Percentiles rank a stretch among this genome's conserved stretches.
These are phyloP conservation scores for Agapetus fuscipes DNA, from an alignment of 2,888 invertebrate species.

Conservation along the genomic window DNA sequence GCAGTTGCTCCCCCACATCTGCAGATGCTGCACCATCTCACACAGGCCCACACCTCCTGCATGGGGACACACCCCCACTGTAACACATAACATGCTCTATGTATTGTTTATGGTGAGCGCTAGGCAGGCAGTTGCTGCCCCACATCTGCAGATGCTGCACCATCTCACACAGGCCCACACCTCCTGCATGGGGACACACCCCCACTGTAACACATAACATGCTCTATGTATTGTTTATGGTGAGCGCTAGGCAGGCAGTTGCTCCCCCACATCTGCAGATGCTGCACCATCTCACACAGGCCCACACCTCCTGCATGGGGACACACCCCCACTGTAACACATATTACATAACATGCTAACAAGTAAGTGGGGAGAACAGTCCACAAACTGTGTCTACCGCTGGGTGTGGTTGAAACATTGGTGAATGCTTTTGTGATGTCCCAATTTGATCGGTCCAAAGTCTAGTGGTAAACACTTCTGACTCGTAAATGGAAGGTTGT, in stretches of 20 bases:
- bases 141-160: constrained; percentile 87
- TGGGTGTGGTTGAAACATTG: no score
- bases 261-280: constrained; percentile 84
- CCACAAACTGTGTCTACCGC: no score
- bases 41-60: constrained; percentile 92
- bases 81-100: constrained; percentile 52
- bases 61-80: constrained; percentile 68
- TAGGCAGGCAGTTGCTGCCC: constrained; percentile 71
- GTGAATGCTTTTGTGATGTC: no score
- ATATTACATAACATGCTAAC: no score
- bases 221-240: constrained; percentile 70
- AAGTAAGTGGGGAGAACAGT: no score
- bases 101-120: constrained; percentile 58
- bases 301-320: constrained; percentile 95
- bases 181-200: constrained; percentile 93
- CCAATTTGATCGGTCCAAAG: no score
- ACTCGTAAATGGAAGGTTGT: no score
- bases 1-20: constrained; percentile 77
- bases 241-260: constrained; percentile 60
- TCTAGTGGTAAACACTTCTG: no score
- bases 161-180: constrained; percentile 88
- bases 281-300: constrained; percentile 89
- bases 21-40: constrained; percentile 88
- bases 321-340: constrained; percentile 47
- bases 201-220: constrained; percentile 25